Evolutionary conservation across 1,140 invertebrate species (phyloP), one percentile per base, ranked within the genome.

Genomic region (Achroia grisella): DNA sequence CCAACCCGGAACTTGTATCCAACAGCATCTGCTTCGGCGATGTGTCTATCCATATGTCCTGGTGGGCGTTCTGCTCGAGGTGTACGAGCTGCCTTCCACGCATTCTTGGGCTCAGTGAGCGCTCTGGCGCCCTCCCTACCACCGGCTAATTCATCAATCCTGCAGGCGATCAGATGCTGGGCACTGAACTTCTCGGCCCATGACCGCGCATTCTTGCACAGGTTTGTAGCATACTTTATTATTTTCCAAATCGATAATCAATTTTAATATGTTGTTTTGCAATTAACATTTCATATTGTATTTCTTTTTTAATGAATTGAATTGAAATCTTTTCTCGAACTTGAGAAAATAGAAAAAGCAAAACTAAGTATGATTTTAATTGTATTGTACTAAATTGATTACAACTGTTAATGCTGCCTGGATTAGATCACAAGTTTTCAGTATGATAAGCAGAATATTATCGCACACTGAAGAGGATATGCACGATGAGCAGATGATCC

Each of bases 381-480:
- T n/a, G n/a, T n/a, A n/a, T n/a, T 29, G 28, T 31, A 10, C 13
- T 37, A 37, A 15, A 9, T 37, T 15, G 35, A 14, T 37, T 37
- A 10, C 37, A 55, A 62, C 43, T 60, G 52, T 80, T 70, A 61
- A 69, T 44, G 73, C 73, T 69, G 72, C 74, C 31, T 10, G 62
- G 67, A 56, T 35, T 29, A 90, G 92, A 75, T 93, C 92, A 46
- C 95, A 98, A 78, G 96, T 98, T 2, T 98, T 99, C 73, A 97
- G 94, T 60, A 98, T 98, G 70, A 97, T 98, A 39, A 97, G 96
- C 60, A 96, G 97, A 85, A 98, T 99, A 35, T 87, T 99, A 23
- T 98, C 96, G 0, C 92, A 95, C 52, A 95, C 95, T 3, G 96
- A 97, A 67, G 96, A 97, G 62, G 92, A 91, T 39, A 84, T 85